These are phyloP conservation scores for Solenodon paradoxus DNA, from an alignment of 2,113 vertebrate species.

Conservation along the genomic window DNA sequence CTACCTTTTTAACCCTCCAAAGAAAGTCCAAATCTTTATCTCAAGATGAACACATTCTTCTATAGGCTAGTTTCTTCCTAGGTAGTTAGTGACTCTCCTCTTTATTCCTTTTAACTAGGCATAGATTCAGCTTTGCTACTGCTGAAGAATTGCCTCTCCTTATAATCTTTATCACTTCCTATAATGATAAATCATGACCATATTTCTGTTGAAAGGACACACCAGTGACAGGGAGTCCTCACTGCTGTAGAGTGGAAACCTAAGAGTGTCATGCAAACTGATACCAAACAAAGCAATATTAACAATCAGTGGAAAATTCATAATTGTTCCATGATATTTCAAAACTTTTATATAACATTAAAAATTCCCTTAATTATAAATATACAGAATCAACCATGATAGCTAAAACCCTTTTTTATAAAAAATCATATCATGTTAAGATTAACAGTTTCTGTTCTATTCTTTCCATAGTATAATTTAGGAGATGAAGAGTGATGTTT, in stretches of 20 bases:
- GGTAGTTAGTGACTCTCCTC: background rate
- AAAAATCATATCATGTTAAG: too few relatives aligned
- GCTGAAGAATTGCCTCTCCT: background rate
- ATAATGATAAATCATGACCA: background rate
- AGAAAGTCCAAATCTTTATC: background rate
- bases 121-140: background rate
- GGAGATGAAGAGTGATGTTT: background rate
- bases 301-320: background rate
- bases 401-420: too few relatives aligned
- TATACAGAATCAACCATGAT: too few relatives aligned
- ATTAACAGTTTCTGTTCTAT: background rate
- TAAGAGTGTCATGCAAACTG: background rate
- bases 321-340: background rate
- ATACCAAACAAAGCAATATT: background rate
- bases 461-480: background rate
- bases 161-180: background rate
- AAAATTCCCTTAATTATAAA: background rate
- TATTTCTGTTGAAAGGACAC: background rate
- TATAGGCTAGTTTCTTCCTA: background rate
- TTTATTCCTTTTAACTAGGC: background rate
- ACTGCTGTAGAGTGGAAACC: background rate
- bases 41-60: background rate
- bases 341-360: background rate
- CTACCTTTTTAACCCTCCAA: background rate
- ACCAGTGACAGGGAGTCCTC: background rate